Percentiles rank a stretch among this genome's conserved stretches.
phyloP scores from a whole-genome alignment of 2,797 vertebrate genomes.

The Sparidentex hasta region DNA sequence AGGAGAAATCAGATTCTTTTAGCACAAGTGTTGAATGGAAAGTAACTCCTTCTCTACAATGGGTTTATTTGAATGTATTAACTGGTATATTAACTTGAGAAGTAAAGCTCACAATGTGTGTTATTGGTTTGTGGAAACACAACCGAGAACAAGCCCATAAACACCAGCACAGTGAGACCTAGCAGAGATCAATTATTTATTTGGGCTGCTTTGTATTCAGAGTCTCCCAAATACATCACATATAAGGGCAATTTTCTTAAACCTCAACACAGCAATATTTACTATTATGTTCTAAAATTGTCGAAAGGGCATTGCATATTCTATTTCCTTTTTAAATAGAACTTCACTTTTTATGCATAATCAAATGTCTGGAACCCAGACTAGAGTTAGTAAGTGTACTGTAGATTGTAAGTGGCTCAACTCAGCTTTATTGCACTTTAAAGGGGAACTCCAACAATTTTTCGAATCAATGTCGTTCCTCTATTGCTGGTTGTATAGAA shows the following conservation, averaged over 20 bases:
- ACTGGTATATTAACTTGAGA: slow-evolving; percentile 16
- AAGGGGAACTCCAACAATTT: not conserved
- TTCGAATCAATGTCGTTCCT: not conserved
- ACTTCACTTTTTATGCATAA: not conserved
- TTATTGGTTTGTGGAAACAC: slow-evolving; percentile 12
- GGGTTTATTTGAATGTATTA: slow-evolving; percentile 35
- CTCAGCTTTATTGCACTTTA: not conserved
- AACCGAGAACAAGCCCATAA: not conserved
- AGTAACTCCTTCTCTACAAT: slow-evolving; percentile 14
- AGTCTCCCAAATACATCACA: not conserved
- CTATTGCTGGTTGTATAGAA: too few relatives aligned
- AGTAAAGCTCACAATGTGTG: slow-evolving; percentile 13
- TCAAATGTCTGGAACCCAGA: not conserved
- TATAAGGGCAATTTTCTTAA: not conserved
- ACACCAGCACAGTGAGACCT: not conserved
- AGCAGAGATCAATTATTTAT: not conserved
- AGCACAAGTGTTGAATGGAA: slow-evolving; percentile 18
- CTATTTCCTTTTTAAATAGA: not conserved
- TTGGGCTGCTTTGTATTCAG: not conserved
- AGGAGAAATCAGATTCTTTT: slow-evolving; percentile 28
- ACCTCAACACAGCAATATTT: not conserved
- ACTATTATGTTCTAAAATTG: not conserved
- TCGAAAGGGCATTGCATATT: not conserved
- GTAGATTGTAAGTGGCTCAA: not conserved
- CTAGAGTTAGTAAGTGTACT: not conserved